Percentiles rank a stretch among this genome's conserved stretches.
Evolutionary conservation across 2,888 invertebrate species (phyloP).

Genomic region (Hirtodrosophila trivittata): DNA sequence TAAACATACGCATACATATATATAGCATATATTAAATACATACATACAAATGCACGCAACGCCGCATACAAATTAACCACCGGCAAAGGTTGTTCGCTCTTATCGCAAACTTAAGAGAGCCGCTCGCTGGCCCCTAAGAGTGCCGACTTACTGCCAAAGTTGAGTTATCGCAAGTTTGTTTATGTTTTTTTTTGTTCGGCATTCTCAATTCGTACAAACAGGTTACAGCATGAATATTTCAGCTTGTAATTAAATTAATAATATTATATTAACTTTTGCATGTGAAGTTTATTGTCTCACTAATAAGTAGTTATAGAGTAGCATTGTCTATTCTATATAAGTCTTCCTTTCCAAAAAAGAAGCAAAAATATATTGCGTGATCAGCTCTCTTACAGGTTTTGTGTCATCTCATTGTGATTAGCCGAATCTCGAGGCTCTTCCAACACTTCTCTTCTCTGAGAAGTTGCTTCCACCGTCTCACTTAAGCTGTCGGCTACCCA

Average conservation of each 20-base stretch:
- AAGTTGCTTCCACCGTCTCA: background rate
- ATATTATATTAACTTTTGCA: too few species aligned
- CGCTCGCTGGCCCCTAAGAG: background rate
- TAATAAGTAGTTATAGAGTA: too few species aligned
- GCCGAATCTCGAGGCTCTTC: conserved; percentile 12
- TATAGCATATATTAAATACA: too few species aligned
- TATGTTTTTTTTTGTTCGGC: background rate
- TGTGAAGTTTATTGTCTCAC: too few species aligned
- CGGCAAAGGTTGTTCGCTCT: too few species aligned
- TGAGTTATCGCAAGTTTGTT: background rate
- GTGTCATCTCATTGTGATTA: conserved; percentile 47
- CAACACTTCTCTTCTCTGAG: conserved; percentile 14
- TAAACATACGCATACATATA: too few species aligned
- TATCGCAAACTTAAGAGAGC: background rate
- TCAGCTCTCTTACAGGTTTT: conserved; percentile 9
- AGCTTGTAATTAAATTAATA: background rate
- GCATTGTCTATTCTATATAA: too few species aligned
- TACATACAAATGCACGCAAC: too few species aligned
- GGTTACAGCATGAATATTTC: background rate
- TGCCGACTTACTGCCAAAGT: background rate
- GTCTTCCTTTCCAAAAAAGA: too few species aligned
- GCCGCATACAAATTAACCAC: too few species aligned
- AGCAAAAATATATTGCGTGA: too few species aligned
- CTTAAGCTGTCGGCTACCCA: conserved; percentile 24
- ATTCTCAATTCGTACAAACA: conserved; percentile 4